Conservation (phyloP, 1,140 invertebrate species). For the Neodiprion virginianus region DNA sequence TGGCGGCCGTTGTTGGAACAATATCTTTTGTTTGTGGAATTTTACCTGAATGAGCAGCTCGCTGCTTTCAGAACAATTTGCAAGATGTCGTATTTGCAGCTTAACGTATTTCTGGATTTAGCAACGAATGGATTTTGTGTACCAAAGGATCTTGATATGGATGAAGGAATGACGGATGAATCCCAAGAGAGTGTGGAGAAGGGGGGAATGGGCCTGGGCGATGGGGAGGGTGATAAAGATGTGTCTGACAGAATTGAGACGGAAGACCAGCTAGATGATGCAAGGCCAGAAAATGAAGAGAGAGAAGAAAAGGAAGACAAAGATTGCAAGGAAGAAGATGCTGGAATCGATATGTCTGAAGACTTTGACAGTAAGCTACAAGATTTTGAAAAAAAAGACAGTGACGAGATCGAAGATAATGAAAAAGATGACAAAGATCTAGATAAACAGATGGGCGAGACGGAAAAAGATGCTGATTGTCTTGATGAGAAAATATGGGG, state of each 20-base stretch:
- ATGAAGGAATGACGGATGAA: conserved; percentile 71
- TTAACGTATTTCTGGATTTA: conserved; percentile 86
- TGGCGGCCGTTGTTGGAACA: conserved; percentile 80
- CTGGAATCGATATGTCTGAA: conserved; percentile 93
- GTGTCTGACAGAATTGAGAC: conserved; percentile 93
- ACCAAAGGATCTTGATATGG: conserved; percentile 78
- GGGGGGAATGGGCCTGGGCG: conserved; percentile 85
- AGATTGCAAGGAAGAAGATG: conserved; percentile 89
- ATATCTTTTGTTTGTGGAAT: conserved; percentile 76
- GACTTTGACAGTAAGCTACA: conserved; percentile 88
- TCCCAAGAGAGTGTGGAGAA: conserved; percentile 55
- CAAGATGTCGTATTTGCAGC: conserved; percentile 84
- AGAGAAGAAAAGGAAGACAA: conserved; percentile 74
- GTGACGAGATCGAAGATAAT: conserved; percentile 71
- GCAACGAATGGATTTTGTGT: conserved; percentile 93
- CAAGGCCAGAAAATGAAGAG: conserved; percentile 77
- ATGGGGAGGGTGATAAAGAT: conserved; percentile 93
- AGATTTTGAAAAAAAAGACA: conserved; percentile 77
- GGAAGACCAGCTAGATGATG: conserved; percentile 94
- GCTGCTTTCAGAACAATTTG: conserved; percentile 77
- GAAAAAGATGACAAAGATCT: conserved; percentile 74
- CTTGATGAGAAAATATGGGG: conserved; percentile 89
- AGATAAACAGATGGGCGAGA: conserved; percentile 96
- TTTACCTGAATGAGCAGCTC: conserved; percentile 78
- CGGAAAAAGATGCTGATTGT: conserved; percentile 81